phyloP scores from a whole-genome alignment of 2,113 vertebrate genomes.

The Amblyopsis rosae region DNA sequence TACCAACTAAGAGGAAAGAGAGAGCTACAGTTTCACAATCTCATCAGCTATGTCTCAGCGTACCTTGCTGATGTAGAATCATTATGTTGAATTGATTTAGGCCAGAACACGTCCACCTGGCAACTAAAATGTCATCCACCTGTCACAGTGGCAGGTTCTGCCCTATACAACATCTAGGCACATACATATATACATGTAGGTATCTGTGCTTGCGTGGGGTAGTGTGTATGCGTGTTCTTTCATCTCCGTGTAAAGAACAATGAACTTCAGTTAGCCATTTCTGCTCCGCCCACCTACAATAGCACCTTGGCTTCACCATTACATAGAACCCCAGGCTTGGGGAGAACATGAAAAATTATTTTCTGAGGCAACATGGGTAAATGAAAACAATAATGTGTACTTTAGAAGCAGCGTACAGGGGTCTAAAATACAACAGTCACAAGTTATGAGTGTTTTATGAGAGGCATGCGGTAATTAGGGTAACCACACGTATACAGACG shows the following conservation, averaged over 20 bases:
- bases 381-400: constrained; percentile 4
- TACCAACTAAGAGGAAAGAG: constrained; percentile 22
- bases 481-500: constrained; percentile 4
- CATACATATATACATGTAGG: constrained; percentile 16
- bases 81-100: constrained; percentile 22
- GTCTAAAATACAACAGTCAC: constrained; percentile 1
- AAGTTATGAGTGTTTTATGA: not conserved
- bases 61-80: constrained; percentile 43
- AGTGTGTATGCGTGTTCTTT: constrained; percentile 38
- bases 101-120: constrained; percentile 23
- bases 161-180: constrained; percentile 22
- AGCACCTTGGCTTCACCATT: constrained; percentile 52
- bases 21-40: constrained; percentile 42
- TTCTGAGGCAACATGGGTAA: constrained; percentile 17
- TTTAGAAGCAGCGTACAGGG: constrained; percentile 7
- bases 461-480: constrained; percentile 15
- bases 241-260: constrained; percentile 25
- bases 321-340: constrained; percentile 8
- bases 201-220: constrained; percentile 39
- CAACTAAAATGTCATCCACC: not conserved
- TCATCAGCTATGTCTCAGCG: constrained; percentile 37
- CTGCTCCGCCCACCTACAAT: constrained; percentile 10
- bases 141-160: constrained; percentile 43
- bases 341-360: constrained; percentile 4
- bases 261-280: constrained; percentile 18